Conservation (phyloP, 2,888 invertebrate species). For the Drosophila nr. perissopoda region DNA sequence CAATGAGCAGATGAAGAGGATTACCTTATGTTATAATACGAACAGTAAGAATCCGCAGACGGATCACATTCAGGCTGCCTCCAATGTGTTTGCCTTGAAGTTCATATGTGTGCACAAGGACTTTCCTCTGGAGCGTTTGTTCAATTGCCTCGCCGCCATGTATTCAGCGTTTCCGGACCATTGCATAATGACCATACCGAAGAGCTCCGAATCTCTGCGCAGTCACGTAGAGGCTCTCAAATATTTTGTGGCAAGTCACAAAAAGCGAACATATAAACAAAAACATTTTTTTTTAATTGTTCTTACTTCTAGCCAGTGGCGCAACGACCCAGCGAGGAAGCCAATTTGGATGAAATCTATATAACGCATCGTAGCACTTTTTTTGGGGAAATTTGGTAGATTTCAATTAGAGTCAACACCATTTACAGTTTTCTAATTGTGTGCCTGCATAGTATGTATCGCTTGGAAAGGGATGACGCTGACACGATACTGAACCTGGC, state of each 20-base stretch:
- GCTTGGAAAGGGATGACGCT: conserved; percentile 34
- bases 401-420: background rate
- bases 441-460: conserved; percentile 41
- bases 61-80: conserved; percentile 26
- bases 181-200: conserved; percentile 73
- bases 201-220: conserved; percentile 22
- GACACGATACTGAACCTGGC: conserved; percentile 19
- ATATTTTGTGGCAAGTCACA: conserved; percentile 75
- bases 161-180: conserved; percentile 88
- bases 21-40: conserved; percentile 54
- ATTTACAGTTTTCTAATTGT: background rate
- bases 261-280: background rate
- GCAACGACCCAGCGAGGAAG: conserved; percentile 38
- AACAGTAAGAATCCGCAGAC: rapidly evolving
- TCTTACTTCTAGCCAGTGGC: conserved; percentile 52
- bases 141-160: conserved; percentile 87
- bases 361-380: conserved; percentile 80
- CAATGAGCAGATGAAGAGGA: conserved; percentile 12
- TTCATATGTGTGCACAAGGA: conserved; percentile 61
- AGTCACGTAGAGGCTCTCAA: conserved; percentile 59
- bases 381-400: conserved; percentile 72
- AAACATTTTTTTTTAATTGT: background rate
- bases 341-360: conserved; percentile 62
- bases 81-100: conserved; percentile 77
- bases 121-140: conserved; percentile 56